Conservation (phyloP, 2,113 vertebrate species). For the Tychaedon coryphoeus region DNA sequence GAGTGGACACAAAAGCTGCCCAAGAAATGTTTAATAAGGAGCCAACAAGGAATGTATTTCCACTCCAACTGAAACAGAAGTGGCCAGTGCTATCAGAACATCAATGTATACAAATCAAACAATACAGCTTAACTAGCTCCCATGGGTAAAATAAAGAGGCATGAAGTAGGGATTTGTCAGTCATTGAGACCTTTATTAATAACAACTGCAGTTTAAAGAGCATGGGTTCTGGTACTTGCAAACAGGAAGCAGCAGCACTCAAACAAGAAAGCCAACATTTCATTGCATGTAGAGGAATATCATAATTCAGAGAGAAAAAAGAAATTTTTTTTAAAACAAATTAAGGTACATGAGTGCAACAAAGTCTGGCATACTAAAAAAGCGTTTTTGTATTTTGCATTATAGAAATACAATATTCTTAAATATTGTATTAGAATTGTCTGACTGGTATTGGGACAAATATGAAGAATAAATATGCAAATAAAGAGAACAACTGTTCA, state of each 20-base stretch:
- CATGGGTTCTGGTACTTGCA: not conserved
- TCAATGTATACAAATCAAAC: conserved; percentile 51
- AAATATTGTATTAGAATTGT: not conserved
- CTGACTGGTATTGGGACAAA: not conserved
- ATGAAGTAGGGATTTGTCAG: conserved; percentile 57
- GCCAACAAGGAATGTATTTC: not conserved
- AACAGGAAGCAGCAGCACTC: conserved; percentile 19
- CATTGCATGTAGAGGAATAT: not conserved
- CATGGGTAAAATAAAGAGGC: conserved; percentile 46
- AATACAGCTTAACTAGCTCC: conserved; percentile 34
- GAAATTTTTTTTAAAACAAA: not conserved
- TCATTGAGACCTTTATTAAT: conserved; percentile 55
- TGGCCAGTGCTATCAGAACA: conserved; percentile 27
- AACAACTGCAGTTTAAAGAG: conserved; percentile 18
- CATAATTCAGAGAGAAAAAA: not conserved
- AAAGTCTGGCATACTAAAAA: not conserved
- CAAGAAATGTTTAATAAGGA: not conserved
- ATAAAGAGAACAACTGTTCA: not conserved
- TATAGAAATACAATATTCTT: not conserved
- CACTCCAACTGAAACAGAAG: conserved; percentile 12
- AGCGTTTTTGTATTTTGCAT: not conserved
- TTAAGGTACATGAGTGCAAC: not conserved
- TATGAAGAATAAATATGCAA: not conserved
- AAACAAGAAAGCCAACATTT: not conserved
- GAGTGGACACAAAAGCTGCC: not conserved